Evolutionary conservation across 2,888 invertebrate genomes (phyloP).

Genomic region (Latrodectus hesperus): DNA sequence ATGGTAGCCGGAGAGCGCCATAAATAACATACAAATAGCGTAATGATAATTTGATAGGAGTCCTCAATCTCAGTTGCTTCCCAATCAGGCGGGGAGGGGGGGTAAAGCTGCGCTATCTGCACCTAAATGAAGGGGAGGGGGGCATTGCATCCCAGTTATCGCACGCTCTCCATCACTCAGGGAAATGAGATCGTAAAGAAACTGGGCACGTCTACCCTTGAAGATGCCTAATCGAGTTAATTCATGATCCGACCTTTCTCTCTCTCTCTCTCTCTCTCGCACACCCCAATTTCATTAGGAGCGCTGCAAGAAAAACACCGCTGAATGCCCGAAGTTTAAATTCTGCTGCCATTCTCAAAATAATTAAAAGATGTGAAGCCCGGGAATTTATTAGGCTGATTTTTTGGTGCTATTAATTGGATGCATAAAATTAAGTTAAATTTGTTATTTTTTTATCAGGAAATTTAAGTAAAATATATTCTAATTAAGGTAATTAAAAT

Average conservation of each 20-base stretch:
- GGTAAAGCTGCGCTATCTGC: conserved; percentile 24
- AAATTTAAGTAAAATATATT: too few relatives aligned
- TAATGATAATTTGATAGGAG: conserved; percentile 32
- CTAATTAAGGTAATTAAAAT: too few relatives aligned
- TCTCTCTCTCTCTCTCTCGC: neutral
- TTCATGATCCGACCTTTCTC: conserved; percentile 31
- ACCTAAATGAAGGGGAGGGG: conserved; percentile 43
- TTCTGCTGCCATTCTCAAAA: too few relatives aligned
- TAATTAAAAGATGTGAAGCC: too few relatives aligned
- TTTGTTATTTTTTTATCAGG: too few relatives aligned
- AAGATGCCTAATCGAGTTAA: conserved; percentile 53
- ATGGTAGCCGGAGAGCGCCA: neutral
- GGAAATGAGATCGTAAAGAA: conserved; percentile 58
- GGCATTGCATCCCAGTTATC: conserved; percentile 44
- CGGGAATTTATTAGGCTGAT: too few relatives aligned
- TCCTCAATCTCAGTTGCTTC: neutral
- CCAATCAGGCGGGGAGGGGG: conserved; percentile 20
- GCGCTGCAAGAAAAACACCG: too few relatives aligned
- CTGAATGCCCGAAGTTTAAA: too few relatives aligned
- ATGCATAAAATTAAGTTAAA: too few relatives aligned
- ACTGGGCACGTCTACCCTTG: conserved; percentile 37
- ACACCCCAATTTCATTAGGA: too few relatives aligned
- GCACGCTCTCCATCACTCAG: conserved; percentile 54
- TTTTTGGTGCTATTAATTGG: too few relatives aligned
- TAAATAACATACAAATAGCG: neutral